Percentiles rank a stretch among this genome's conserved stretches.
phyloP scores from a whole-genome alignment of 1,140 invertebrate genomes.

The Coptotermes formosanus region DNA sequence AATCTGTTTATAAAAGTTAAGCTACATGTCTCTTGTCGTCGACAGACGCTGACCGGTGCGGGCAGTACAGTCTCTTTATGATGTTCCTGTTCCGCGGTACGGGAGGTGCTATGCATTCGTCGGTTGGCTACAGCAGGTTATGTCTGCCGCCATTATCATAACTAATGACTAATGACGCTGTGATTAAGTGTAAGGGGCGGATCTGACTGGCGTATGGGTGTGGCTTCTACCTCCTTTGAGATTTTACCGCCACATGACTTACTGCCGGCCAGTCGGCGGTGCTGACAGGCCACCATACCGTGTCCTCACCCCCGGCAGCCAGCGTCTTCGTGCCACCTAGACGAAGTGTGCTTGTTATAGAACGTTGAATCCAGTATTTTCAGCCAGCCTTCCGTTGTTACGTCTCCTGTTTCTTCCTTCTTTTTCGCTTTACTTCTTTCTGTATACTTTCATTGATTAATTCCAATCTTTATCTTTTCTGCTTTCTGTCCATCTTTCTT shows the following conservation, averaged over 20 bases:
- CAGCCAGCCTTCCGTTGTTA: background rate
- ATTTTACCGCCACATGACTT: background rate
- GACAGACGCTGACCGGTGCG: no score
- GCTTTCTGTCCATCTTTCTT: no score
- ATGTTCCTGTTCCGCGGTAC: no score
- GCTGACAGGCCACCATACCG: background rate
- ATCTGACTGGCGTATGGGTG: background rate
- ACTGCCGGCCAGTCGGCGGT: background rate
- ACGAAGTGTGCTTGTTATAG: no score
- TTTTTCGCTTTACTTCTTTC: background rate
- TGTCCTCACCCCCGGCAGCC: background rate
- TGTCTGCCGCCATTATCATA: background rate
- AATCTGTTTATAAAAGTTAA: no score
- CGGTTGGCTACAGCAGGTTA: background rate
- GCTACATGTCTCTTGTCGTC: no score
- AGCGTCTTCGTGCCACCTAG: no score
- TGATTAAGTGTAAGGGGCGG: slow-evolving; percentile 19
- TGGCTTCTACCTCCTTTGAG: background rate
- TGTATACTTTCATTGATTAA: no score
- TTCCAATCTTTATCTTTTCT: no score
- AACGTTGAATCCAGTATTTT: background rate
- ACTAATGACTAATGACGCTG: slow-evolving; percentile 23
- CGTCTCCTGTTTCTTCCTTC: background rate
- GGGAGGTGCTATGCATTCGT: no score
- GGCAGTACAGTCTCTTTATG: no score